A percentile compares a stretch with the other conserved stretches of the same genome.
Conservation (phyloP, 1,140 invertebrate genomes). For the Drosophila saltans region DNA sequence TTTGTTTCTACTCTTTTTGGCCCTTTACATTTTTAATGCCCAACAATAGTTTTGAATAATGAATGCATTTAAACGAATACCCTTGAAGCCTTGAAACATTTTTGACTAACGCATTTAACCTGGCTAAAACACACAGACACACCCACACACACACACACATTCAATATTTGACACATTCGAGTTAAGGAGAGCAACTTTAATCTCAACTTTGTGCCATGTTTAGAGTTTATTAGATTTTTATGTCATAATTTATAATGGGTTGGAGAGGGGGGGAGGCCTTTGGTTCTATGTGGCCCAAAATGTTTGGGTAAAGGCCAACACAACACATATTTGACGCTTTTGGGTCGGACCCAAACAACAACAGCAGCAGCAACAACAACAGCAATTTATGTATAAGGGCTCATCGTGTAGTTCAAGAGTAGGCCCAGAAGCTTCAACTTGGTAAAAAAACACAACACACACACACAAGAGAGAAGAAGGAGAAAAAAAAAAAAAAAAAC, state of each 20-base stretch:
- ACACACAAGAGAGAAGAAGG: conserved; percentile 26
- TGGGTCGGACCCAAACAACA: conserved; percentile 28
- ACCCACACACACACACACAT: conserved; percentile 15
- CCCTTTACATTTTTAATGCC: conserved; percentile 70
- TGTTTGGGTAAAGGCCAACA: conserved; percentile 42
- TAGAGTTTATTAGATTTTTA: conserved; percentile 67
- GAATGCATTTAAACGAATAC: conserved; percentile 45
- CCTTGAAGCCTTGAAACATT: conserved; percentile 33
- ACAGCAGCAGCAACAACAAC: conserved; percentile 32
- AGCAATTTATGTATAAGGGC: conserved; percentile 42
- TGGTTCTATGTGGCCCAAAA: conserved; percentile 40
- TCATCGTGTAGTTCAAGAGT: conserved; percentile 25
- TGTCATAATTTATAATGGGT: conserved; percentile 73
- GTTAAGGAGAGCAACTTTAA: conserved; percentile 39
- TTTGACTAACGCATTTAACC: conserved; percentile 38
- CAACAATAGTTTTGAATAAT: conserved; percentile 75
- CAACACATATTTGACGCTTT: conserved; percentile 49
- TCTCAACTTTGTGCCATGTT: conserved; percentile 42
- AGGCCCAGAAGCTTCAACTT: conserved; percentile 47
- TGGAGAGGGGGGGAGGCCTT: neutral
- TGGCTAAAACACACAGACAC: conserved; percentile 1
- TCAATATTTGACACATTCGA: conserved; percentile 68
- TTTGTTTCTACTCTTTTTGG: conserved; percentile 58
- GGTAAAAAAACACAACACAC: conserved; percentile 38
- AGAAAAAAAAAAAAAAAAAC: conserved; percentile 53